Base-by-base conservation (phyloP, 2,888 invertebrate species). In the Dioctria linearis region DNA sequence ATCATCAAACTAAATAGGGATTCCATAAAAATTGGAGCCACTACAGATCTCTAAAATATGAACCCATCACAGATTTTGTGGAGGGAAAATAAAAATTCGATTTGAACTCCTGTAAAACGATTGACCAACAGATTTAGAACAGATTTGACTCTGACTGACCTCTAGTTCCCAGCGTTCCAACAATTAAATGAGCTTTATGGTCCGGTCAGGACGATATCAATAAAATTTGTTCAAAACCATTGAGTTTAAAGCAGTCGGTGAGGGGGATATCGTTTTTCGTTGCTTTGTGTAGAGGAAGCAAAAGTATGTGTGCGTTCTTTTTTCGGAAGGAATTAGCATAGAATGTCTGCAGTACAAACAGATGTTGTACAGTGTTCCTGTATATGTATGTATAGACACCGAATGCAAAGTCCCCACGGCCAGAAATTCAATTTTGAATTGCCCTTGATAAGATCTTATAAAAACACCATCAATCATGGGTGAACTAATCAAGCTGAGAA, bases 191-290 rank as follows among this genome's bases (percentile, higher is more conserved):
- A 66, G 57, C 25, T 82, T 82, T 82, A 82, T 82, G 80, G 65
- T 51, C 78, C 78, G 57, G 76, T 54, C 51, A 76, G 79, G 61
- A 13, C 75, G 65, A 66, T 80, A 82, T 80, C 82, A 80, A 82
- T 82, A 82, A 80, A 80, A 80, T 82, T 82, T 80, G 82, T 80
- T 80, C 82, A 82, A 80, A 80, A 65, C 78, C 80, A 82, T 82
- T 82, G 80, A 49, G 40, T 71, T 80, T 71, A 69, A 67, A 61
- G 80, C 78, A 78, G 51, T 25, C 61, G n/a, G 63, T 13, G 63
- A 11, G 43, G 46, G 46, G 25, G 25, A 25, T 25, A 25, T 1
- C 25, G 6, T 43, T 61, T 61, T 39, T 61, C 4, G 61, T 2
- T 25, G 39, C 37, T 61, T 39, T 61, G 37, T 61, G 37, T 6